Evolutionary conservation across 2,888 invertebrate species (phyloP), one percentile per base, ranked within the genome.

Genomic region (Diabrotica balteata): DNA sequence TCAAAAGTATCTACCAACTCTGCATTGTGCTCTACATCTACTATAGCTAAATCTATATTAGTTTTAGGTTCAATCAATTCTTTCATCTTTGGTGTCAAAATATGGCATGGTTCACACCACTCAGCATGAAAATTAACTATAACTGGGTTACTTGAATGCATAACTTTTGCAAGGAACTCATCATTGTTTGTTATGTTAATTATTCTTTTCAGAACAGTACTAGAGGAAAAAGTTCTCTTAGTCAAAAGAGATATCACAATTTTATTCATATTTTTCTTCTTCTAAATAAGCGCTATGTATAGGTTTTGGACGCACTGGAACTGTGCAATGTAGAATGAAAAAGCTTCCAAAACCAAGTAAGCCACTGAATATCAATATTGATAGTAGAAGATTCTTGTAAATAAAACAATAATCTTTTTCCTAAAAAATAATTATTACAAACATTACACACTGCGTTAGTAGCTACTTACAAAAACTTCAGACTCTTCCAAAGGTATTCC

Each of bases 81-180:
- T 76, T 89, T 89, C 82, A 95, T 88, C 83, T 93, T 93, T 2
- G 94, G 94, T 0, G 94, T 94, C 10, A 95, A 86, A 77, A 94
- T 92, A 84, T 93, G 93, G 83, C 95, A 95, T 0, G 95, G 94
- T 83, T 94, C 94, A 80, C 95, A 95, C 95, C 95, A 95, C 75
- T 95, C 94, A 0, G 95, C 95, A 79, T 95, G 95, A 80, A 95
- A 95, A 82, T 94, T 95, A 0, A 95, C 94, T 82, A 95, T 93
- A n/a, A 95, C 94, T 45, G 94, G 93, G 77, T 91, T 90, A 49
- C 90, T 88, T 75, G 92, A 93, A 81, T 94, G 93, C 89, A 95
- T 92, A 60, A 94, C 93, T 87, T 93, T 93, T 75, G 88, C 88
- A 71, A 93, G 87, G 82, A 93, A 93, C 75, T 93, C 93, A 69